These are phyloP conservation scores for Tanypteryx hageni DNA, from an alignment of 2,888 invertebrate species.

Conservation along the genomic window DNA sequence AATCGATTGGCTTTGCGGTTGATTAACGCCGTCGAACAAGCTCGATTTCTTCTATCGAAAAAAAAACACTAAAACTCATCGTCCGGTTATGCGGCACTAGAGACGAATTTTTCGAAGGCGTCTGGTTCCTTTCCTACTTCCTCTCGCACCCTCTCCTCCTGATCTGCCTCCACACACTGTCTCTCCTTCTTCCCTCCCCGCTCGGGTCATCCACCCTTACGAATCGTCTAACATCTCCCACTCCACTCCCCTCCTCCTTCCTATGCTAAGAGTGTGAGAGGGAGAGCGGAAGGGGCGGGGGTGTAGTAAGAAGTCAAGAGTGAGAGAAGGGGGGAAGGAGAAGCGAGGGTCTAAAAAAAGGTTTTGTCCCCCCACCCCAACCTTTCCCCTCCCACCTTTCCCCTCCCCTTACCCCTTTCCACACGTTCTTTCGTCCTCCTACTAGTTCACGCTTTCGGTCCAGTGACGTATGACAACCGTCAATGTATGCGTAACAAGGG, in stretches of 20 bases:
- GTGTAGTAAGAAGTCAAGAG: background rate
- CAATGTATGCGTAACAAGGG: background rate
- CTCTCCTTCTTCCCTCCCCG: background rate
- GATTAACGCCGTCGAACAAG: background rate
- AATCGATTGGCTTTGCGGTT: no score
- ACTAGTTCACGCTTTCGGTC: background rate
- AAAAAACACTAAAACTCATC: background rate
- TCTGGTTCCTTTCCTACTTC: background rate
- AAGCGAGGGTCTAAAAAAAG: background rate
- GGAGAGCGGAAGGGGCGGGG: background rate
- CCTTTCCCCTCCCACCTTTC: background rate
- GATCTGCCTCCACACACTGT: background rate
- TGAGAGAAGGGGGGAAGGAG: background rate
- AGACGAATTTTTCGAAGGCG: background rate
- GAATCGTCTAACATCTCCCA: background rate
- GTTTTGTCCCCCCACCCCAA: background rate
- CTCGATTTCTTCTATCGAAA: background rate
- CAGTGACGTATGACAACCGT: background rate
- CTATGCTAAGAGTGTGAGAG: background rate
- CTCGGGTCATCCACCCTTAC: slow-evolving; percentile 54
- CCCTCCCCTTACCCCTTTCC: background rate
- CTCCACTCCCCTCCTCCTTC: background rate
- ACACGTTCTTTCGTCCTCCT: background rate
- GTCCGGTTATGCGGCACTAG: background rate
- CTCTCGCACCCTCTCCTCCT: background rate